Evolutionary conservation across 1,140 invertebrate species (phyloP).

Genomic region (Micrasema longulum): DNA sequence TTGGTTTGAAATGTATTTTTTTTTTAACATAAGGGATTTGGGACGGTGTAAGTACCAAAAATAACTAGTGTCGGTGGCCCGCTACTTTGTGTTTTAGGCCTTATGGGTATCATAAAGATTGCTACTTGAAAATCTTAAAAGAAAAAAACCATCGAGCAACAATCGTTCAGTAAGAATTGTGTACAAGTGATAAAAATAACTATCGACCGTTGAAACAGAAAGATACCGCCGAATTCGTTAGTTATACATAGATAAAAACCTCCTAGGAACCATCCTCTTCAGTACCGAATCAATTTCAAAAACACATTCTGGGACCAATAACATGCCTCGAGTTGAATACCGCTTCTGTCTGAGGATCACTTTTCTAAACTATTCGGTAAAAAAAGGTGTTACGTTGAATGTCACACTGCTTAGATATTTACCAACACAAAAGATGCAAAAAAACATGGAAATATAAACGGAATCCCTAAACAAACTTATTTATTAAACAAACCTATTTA

Average conservation of each 20-base stretch:
- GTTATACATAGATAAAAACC: conserved; percentile 19
- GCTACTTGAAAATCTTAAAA: too few relatives aligned
- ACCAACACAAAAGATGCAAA: background rate
- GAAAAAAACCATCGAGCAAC: too few relatives aligned
- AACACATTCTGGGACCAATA: conserved; percentile 38
- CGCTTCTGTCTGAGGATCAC: background rate
- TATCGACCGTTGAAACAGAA: background rate
- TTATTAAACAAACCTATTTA: too few relatives aligned
- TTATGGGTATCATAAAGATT: too few relatives aligned
- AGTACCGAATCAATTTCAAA: conserved; percentile 40
- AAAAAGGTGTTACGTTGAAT: conserved; percentile 7
- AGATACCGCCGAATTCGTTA: background rate
- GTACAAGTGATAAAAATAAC: too few relatives aligned
- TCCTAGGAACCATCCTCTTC: background rate
- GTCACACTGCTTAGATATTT: conserved; percentile 14
- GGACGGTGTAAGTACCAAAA: too few relatives aligned
- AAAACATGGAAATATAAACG: background rate
- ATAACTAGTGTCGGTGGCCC: too few relatives aligned
- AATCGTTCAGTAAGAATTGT: too few relatives aligned
- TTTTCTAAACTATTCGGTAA: background rate
- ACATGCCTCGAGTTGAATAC: conserved; percentile 1
- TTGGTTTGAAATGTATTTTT: too few relatives aligned
- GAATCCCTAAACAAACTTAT: too few relatives aligned
- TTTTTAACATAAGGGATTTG: too few relatives aligned
- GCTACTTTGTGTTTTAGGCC: too few relatives aligned